Evolutionary conservation across 1,140 invertebrate genomes (phyloP).

Genomic region (Monochamus saltuarius): DNA sequence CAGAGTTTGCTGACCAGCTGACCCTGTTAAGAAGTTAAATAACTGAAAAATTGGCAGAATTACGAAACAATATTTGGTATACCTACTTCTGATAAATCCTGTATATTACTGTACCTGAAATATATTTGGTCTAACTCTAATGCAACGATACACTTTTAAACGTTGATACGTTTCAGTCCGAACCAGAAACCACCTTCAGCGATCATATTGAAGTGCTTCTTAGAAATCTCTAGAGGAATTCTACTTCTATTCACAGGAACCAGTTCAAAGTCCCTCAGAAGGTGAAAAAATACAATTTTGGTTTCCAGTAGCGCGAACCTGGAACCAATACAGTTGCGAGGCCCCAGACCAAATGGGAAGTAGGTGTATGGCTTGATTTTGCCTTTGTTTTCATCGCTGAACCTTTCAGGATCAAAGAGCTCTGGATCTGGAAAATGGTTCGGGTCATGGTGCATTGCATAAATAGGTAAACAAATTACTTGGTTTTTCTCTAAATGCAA

Average conservation of each 20-base stretch:
- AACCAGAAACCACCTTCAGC: too few relatives aligned
- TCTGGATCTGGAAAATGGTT: constrained; percentile 53
- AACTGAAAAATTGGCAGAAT: too few relatives aligned
- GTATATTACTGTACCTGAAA: too few relatives aligned
- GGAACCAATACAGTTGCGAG: constrained; percentile 47
- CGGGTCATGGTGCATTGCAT: constrained; percentile 57
- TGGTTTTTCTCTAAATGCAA: constrained; percentile 15
- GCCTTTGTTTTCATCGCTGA: constrained; percentile 46
- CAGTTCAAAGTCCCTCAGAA: constrained; percentile 40
- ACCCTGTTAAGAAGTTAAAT: too few relatives aligned
- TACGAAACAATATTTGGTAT: too few relatives aligned
- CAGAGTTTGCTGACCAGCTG: too few relatives aligned
- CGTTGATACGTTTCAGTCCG: too few relatives aligned
- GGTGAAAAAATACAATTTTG: constrained; percentile 44
- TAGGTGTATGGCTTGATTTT: constrained; percentile 50
- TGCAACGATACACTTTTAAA: too few relatives aligned
- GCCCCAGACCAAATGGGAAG: constrained; percentile 59
- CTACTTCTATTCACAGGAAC: constrained; percentile 32
- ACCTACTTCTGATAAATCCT: too few relatives aligned
- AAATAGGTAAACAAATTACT: constrained; percentile 54
- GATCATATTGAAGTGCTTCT: too few relatives aligned
- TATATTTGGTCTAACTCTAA: too few relatives aligned
- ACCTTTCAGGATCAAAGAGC: constrained; percentile 54
- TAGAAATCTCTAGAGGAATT: constrained; percentile 21
- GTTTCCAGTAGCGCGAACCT: constrained; percentile 38